phyloP scores from a whole-genome alignment of 2,888 invertebrate genomes.

The Pseudococcus jackbeardsleyi region DNA sequence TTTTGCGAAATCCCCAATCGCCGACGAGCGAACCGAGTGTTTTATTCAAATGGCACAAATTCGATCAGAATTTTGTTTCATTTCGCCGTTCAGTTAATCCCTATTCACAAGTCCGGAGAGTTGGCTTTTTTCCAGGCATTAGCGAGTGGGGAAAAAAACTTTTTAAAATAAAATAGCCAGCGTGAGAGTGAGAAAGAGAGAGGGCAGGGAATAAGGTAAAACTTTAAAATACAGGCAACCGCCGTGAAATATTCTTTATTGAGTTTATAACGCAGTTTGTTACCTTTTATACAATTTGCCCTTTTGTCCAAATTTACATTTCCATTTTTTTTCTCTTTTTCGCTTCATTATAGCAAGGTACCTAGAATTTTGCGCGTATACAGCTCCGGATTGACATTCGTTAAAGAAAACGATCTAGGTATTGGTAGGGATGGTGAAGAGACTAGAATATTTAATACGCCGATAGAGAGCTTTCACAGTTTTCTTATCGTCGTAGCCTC shows the following conservation, averaged over 20 bases:
- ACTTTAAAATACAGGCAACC: slow-evolving; percentile 38
- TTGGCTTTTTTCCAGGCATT: slow-evolving; percentile 49
- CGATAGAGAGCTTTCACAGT: neutral
- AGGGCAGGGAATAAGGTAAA: neutral
- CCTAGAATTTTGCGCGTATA: neutral
- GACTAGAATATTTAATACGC: slow-evolving; percentile 17
- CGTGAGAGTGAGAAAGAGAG: neutral
- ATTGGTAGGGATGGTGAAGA: neutral
- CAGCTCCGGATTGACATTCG: slow-evolving; percentile 12
- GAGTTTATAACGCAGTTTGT: slow-evolving; percentile 48
- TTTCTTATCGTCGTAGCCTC: neutral
- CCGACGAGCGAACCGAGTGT: slow-evolving; percentile 5
- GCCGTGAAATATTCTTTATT: slow-evolving; percentile 48
- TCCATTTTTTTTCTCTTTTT: slow-evolving; percentile 20
- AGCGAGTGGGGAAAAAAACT: neutral
- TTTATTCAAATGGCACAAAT: slow-evolving; percentile 50
- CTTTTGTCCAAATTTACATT: slow-evolving; percentile 50
- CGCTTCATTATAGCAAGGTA: slow-evolving; percentile 5
- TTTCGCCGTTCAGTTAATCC: slow-evolving; percentile 24
- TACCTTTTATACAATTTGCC: slow-evolving; percentile 41
- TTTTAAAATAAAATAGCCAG: slow-evolving; percentile 35
- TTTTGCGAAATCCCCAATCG: slow-evolving; percentile 25
- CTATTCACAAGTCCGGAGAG: slow-evolving; percentile 38
- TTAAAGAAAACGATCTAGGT: slow-evolving; percentile 47
- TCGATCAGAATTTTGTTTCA: slow-evolving; percentile 48